A percentile compares a stretch with the other conserved stretches of the same genome.
Evolutionary conservation across 53 echinoderm and acorn worm species (phyloP).

Genomic region (Paracentrotus lividus): DNA sequence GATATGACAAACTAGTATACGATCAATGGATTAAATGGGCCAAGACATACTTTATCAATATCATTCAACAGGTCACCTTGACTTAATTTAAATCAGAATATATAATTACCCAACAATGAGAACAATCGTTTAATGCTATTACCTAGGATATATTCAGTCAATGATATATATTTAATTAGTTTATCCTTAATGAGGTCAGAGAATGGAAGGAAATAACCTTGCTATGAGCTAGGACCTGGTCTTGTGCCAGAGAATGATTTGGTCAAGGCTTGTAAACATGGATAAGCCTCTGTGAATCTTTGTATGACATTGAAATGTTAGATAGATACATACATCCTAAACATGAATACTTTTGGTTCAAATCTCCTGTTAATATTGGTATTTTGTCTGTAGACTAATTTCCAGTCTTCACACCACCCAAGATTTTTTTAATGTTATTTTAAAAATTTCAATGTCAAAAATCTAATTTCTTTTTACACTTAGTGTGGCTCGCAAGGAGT

Average conservation of each 20-base stretch:
- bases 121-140: neutral
- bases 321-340: too few relatives aligned
- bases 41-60: neutral
- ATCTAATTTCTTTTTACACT: too few relatives aligned
- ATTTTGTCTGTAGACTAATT: too few relatives aligned
- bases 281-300: neutral
- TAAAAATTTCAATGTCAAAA: too few relatives aligned
- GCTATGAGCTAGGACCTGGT: neutral
- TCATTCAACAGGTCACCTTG: neutral
- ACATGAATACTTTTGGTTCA: too few relatives aligned
- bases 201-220: slow-evolving; percentile 5
- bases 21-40: neutral
- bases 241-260: neutral
- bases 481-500: too few relatives aligned
- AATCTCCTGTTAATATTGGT: too few relatives aligned
- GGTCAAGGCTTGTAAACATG: neutral
- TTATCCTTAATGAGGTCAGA: neutral
- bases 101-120: neutral
- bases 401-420: too few relatives aligned
- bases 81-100: neutral
- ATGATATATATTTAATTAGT: neutral
- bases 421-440: too few relatives aligned
- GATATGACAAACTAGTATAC: neutral
- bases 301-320: neutral
- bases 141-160: neutral